Evolutionary conservation across 2,888 invertebrate genomes (phyloP).

Genomic region (Entomobrya multifasciata): DNA sequence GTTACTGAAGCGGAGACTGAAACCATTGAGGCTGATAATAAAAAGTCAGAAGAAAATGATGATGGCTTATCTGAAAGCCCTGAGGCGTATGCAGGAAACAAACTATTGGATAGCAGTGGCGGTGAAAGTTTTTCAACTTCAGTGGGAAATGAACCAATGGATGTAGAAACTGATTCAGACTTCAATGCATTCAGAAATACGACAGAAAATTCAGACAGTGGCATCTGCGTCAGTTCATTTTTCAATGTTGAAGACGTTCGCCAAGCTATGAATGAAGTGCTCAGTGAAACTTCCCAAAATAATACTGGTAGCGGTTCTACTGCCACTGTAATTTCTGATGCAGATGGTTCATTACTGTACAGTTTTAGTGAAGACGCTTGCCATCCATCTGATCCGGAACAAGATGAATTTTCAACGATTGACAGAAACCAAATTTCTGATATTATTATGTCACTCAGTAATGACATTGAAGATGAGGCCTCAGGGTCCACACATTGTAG

Average conservation of each 20-base stretch:
- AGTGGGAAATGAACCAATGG: neutral
- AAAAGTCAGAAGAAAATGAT: neutral
- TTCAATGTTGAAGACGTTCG: slow-evolving; percentile 34
- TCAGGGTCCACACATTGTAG: slow-evolving; percentile 1
- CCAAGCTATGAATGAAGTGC: slow-evolving; percentile 32
- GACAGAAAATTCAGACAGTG: slow-evolving; percentile 57
- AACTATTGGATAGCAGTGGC: neutral
- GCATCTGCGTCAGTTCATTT: slow-evolving; percentile 40
- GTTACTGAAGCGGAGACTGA: neutral
- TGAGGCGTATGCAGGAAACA: neutral
- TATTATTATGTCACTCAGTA: slow-evolving; percentile 32
- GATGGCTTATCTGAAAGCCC: neutral
- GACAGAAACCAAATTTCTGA: slow-evolving; percentile 22
- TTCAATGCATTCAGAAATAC: neutral
- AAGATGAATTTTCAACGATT: slow-evolving; percentile 18
- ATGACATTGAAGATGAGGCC: slow-evolving; percentile 23
- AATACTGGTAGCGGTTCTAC: too few species aligned
- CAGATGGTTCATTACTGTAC: slow-evolving; percentile 43
- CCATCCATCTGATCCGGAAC: slow-evolving; percentile 42
- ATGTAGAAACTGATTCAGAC: neutral
- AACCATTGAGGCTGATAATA: neutral
- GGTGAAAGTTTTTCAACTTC: neutral
- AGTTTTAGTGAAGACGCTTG: slow-evolving; percentile 62
- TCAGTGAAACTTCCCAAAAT: slow-evolving; percentile 4
- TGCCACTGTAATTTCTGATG: slow-evolving; percentile 20